Base-by-base conservation (phyloP, 2,888 invertebrate species). In the Idaea dimidiata region DNA sequence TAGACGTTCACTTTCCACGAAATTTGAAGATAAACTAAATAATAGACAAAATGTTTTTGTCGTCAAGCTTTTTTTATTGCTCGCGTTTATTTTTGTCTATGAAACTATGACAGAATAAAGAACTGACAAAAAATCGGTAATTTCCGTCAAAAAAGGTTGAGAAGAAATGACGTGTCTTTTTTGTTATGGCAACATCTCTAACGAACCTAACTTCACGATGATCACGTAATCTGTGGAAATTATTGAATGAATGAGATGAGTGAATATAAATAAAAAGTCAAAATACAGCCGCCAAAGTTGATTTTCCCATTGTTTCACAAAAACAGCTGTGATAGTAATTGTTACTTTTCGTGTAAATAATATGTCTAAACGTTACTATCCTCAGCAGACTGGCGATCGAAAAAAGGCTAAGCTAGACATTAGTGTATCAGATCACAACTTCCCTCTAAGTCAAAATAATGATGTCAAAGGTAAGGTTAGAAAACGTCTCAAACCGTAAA, bases 21-120 rank as follows among this genome's bases (percentile, higher is more conserved):
- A 74, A 82, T 86, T 86, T 80, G 84, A 89, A 86, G 86, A 90
- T 85, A 85, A 88, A 92, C 90, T 92, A 84, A 73, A 73, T 73
- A 82, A 83, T 83, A 86, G 82, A 83, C 78, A 79, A 86, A 72
- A 70, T 72, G 70, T 76, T 72, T 69, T 66, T 66, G 68, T 66
- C 64, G 69, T 68, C 72, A 73, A 79, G 63, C 69, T 77, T 65
- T 66, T 64, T 67, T 67, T 67, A 72, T 72, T 65, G 65, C 24
- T 24, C 5, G 1, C 24, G 24, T 24, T 24, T 24, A 24, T 24
- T 73, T 74, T 73, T 74, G 75, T 84, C 82, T 84, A 81, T 88
- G 84, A 69, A 65, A n/a, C n/a, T 57, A 24, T 62, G 57, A 60
- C n/a, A n/a, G n/a, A 63, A 32, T 31, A 53, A n/a, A n/a, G n/a